These are phyloP conservation scores for Strigamia crassipes DNA, from an alignment of 2,888 invertebrate genomes.

Conservation along the genomic window DNA sequence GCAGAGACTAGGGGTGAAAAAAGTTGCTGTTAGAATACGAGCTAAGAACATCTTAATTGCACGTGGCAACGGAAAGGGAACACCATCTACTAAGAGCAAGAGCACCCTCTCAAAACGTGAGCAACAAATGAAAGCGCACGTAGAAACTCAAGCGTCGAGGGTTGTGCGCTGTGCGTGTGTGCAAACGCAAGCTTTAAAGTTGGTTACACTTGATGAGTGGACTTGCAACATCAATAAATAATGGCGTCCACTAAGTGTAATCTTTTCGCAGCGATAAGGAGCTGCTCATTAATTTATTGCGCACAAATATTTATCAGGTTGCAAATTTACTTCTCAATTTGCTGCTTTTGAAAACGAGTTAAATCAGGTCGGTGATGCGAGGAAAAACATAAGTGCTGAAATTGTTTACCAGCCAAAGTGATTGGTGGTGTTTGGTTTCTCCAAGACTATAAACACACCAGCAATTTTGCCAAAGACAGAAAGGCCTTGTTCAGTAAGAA, in stretches of 20 bases:
- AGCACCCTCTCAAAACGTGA: slow-evolving; percentile 21
- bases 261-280: slow-evolving; percentile 34
- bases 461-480: no score
- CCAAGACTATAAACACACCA: no score
- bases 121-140: background rate
- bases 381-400: background rate
- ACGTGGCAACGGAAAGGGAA: slow-evolving; percentile 34
- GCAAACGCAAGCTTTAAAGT: slow-evolving; percentile 3
- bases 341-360: background rate
- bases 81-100: slow-evolving; percentile 21
- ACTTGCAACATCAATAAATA: slow-evolving; percentile 31
- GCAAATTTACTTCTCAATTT: slow-evolving; percentile 39
- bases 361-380: background rate
- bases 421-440: background rate
- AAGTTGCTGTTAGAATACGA: background rate
- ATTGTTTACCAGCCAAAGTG: background rate
- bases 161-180: background rate
- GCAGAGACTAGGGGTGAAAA: slow-evolving; percentile 3
- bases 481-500: no score
- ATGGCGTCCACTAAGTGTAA: slow-evolving; percentile 38
- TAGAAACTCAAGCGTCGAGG: background rate
- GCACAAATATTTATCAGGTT: slow-evolving; percentile 32
- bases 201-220: background rate
- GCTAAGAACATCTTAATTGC: slow-evolving; percentile 37
- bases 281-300: slow-evolving; percentile 25